Percentiles rank a stretch among this genome's conserved stretches.
phyloP scores from a whole-genome alignment of 2,797 vertebrate genomes.

The Oreonectes daqikongensis region DNA sequence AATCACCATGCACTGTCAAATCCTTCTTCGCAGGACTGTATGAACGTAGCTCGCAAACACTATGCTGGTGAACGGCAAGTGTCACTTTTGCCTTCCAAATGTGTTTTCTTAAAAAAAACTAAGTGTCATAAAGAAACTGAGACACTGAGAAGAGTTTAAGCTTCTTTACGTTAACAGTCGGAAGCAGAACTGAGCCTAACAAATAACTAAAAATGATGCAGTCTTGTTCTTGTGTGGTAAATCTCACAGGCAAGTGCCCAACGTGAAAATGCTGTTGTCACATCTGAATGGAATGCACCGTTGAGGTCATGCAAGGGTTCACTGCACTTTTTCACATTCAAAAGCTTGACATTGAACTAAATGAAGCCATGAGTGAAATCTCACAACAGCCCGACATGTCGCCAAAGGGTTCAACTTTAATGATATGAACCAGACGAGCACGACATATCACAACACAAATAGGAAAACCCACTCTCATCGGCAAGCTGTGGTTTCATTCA shows the following conservation, averaged over 20 bases:
- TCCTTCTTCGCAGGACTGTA: background rate
- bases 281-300: constrained; percentile 13
- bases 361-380: background rate
- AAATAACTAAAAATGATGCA: background rate
- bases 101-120: constrained; percentile 26
- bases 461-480: background rate
- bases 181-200: constrained; percentile 29
- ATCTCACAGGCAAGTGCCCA: too few relatives aligned
- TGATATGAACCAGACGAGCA: background rate
- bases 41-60: constrained; percentile 8
- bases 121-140: constrained; percentile 23
- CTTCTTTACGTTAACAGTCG: constrained; percentile 24
- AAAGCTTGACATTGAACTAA: background rate
- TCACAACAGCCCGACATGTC: background rate
- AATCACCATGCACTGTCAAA: constrained; percentile 50
- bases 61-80: constrained; percentile 39
- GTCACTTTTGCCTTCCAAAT: constrained; percentile 41
- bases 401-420: background rate
- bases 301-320: background rate
- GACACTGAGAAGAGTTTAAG: constrained; percentile 23
- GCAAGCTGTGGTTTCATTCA: background rate
- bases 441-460: background rate
- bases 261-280: background rate
- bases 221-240: constrained; percentile 5
- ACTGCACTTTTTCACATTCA: background rate